Base-by-base conservation (phyloP, 2,113 vertebrate genomes). In the Mugil cephalus region DNA sequence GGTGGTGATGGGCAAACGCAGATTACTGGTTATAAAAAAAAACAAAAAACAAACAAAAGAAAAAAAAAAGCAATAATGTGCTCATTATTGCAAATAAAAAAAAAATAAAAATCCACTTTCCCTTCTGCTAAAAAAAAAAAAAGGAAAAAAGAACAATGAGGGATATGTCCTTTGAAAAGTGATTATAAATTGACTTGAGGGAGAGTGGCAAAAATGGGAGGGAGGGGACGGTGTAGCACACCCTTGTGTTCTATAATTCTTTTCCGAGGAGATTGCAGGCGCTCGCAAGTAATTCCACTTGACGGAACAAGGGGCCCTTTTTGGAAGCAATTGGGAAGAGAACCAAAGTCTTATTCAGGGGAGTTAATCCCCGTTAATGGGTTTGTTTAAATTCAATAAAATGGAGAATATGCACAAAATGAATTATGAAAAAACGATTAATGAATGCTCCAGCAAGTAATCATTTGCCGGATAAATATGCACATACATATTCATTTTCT, bases 341-440 rank as follows among this genome's bases (percentile, higher is more conserved):
- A 87, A 90, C 87, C 91, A 92, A 86, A 89, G 89, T 88, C 88
- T 91, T 82, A 92, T 90, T 94, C 89, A 89, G 80, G 79, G 80
- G 80, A 87, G 85, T 92, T 93, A 94, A 93, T 93, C 93, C 91
- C 86, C 56, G 65, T 92, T 93, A 93, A 92, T 92, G 84, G 90
- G 88, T 93, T 93, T 93, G 90, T 91, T 91, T 92, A 90, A 93
- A 92, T 93, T 92, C 82, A 92, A 89, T 91, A 90, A 88, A 86
- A 87, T 68, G 36, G 74, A 82, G 88, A 80, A 90, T 92, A 92
- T 92, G 86, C 87, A 61, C 60, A 36, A 76, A 91, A 89, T 88
- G 88, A 92, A 90, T 92, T 84, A 89, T 87, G 88, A 82, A 87
- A 89, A 89, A 90, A 80, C 73, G 74, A 91, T 93, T 91, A 89